Percentiles rank a stretch among this genome's conserved stretches.
These are phyloP conservation scores for Sinosuthora webbiana DNA, from an alignment of 2,113 vertebrate species.

Conservation along the genomic window DNA sequence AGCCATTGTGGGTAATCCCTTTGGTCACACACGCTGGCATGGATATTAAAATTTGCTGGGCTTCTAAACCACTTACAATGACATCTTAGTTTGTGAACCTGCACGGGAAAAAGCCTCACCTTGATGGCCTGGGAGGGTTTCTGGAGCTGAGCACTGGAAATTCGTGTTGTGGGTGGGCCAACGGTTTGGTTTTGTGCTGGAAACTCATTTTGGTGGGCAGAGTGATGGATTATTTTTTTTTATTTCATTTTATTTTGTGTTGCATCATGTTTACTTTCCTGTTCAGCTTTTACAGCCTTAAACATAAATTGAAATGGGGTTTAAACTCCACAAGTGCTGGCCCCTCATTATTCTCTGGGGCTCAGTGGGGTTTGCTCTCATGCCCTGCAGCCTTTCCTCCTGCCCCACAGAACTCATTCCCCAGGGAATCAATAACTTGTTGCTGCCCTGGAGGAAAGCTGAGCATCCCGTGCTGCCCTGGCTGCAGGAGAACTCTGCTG, in stretches of 20 bases:
- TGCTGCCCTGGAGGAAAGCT: neutral
- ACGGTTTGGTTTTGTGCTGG: neutral
- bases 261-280: neutral
- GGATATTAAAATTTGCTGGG: conserved; percentile 2
- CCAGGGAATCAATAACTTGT: neutral
- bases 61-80: neutral
- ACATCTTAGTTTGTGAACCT: neutral
- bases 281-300: neutral
- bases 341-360: neutral
- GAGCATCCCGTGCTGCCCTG: neutral
- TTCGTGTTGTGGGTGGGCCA: neutral
- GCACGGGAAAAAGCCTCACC: neutral
- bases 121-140: neutral
- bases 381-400: neutral
- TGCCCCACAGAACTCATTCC: neutral
- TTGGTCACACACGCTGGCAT: conserved; percentile 42
- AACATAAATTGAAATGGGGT: neutral
- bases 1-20: conserved; percentile 45
- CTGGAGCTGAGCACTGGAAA: neutral
- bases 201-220: neutral
- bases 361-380: neutral
- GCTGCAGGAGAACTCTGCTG: neutral
- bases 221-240: neutral
- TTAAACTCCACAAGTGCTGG: neutral
- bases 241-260: neutral